Percentiles rank a stretch among this genome's conserved stretches.
Conservation (phyloP, 2,888 invertebrate species). For the Chesias legatella region DNA sequence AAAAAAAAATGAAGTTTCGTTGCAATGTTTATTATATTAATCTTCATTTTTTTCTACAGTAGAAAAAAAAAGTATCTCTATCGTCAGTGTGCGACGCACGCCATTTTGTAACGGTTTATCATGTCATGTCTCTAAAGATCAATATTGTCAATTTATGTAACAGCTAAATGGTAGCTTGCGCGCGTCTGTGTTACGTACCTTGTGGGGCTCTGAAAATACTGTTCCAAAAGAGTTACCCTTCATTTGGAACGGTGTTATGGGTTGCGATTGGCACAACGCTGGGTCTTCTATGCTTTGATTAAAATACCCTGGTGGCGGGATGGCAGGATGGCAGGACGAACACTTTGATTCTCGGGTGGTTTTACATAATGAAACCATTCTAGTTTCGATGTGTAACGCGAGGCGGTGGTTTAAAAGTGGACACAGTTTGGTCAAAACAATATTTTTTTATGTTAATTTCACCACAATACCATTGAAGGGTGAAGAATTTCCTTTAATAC, state of each 20-base stretch:
- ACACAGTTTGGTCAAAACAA: not conserved
- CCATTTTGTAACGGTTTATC: conserved; percentile 7
- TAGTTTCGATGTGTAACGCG: conserved; percentile 46
- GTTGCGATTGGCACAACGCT: conserved; percentile 51
- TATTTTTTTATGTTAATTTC: no score
- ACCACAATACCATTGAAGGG: no score
- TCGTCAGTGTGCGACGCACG: conserved; percentile 16
- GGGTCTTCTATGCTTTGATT: conserved; percentile 53
- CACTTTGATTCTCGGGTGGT: conserved; percentile 27
- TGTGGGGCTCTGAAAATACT: conserved; percentile 56
- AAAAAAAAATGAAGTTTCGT: not conserved
- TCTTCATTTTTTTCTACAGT: no score
- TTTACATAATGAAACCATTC: conserved; percentile 32
- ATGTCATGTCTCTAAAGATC: conserved; percentile 12
- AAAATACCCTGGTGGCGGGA: conserved; percentile 73
- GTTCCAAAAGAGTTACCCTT: conserved; percentile 44
- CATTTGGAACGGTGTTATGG: conserved; percentile 46
- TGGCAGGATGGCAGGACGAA: conserved; percentile 27
- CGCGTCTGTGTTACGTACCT: conserved; percentile 77
- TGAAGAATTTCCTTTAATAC: no score
- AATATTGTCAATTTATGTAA: conserved; percentile 41
- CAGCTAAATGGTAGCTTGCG: conserved; percentile 72
- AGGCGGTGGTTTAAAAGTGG: conserved; percentile 43
- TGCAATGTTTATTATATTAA: not conserved
- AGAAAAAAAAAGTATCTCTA: no score